phyloP scores from a whole-genome alignment of 2,888 invertebrate genomes.

The Volucella bombylans region DNA sequence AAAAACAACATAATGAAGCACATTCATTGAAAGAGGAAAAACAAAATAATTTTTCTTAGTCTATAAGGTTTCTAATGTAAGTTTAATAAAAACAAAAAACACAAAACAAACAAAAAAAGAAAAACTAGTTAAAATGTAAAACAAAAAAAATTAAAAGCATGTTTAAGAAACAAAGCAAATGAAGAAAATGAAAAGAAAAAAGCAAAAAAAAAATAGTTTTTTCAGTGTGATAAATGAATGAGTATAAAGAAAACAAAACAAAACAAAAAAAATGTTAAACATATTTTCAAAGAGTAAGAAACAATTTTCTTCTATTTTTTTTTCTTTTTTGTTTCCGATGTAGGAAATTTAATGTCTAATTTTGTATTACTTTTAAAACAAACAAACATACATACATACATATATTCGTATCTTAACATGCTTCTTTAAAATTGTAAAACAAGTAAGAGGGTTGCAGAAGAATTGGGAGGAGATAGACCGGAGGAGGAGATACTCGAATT shows the following conservation, averaged over 20 bases:
- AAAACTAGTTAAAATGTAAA: slow-evolving; percentile 49
- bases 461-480: too few relatives aligned
- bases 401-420: too few relatives aligned
- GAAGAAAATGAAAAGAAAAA: slow-evolving; percentile 38
- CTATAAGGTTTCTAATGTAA: slow-evolving; percentile 60
- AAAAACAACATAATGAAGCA: slow-evolving; percentile 4
- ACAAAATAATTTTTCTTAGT: slow-evolving; percentile 37
- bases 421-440: too few relatives aligned
- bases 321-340: background rate
- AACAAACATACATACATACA: too few relatives aligned
- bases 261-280: slow-evolving; percentile 3
- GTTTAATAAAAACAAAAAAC: slow-evolving; percentile 52
- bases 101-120: slow-evolving; percentile 31
- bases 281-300: background rate
- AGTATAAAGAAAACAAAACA: slow-evolving; percentile 49
- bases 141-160: slow-evolving; percentile 40
- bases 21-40: slow-evolving; percentile 29
- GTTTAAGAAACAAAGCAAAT: slow-evolving; percentile 35
- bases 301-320: background rate
- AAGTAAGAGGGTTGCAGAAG: too few relatives aligned
- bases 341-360: too few relatives aligned
- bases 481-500: too few relatives aligned
- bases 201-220: slow-evolving; percentile 48
- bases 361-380: too few relatives aligned
- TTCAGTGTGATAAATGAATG: slow-evolving; percentile 69